Evolutionary conservation across 2,797 vertebrate species (phyloP).

Genomic region (Trichosurus vulpecula): DNA sequence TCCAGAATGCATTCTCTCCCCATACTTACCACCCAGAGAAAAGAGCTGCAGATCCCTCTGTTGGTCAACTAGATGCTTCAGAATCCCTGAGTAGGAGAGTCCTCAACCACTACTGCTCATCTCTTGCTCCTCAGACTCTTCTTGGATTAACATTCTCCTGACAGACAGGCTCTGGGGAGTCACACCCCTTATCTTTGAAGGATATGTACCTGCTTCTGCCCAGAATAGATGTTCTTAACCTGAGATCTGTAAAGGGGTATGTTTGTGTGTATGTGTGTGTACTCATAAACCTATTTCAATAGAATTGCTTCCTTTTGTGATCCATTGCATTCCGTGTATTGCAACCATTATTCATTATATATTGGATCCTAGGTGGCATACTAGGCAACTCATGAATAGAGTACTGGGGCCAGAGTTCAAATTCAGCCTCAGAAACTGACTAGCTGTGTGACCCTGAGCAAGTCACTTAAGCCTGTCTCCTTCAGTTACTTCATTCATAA

Average conservation of each 20-base stretch:
- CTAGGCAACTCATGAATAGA: background rate
- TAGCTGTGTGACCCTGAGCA: background rate
- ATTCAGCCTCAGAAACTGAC: background rate
- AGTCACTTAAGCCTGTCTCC: background rate
- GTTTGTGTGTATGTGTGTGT: too few relatives aligned
- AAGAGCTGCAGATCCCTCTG: background rate
- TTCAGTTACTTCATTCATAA: background rate
- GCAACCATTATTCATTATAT: background rate
- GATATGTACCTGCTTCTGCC: too few relatives aligned
- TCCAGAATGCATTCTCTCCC: background rate
- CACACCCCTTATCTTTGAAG: too few relatives aligned
- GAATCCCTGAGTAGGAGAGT: background rate
- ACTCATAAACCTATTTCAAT: background rate
- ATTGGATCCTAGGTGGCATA: too few relatives aligned
- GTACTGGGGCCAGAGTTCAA: background rate
- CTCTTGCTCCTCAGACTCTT: background rate
- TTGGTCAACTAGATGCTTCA: background rate
- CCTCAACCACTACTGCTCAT: background rate
- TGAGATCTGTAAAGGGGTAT: too few relatives aligned
- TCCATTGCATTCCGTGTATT: background rate
- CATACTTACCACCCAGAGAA: background rate
- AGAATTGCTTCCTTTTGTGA: background rate
- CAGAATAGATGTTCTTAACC: background rate
- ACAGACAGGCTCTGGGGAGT: background rate
- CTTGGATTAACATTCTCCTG: background rate